Evolutionary conservation across 1,140 invertebrate species (phyloP).

Genomic region (Plodia interpunctella): DNA sequence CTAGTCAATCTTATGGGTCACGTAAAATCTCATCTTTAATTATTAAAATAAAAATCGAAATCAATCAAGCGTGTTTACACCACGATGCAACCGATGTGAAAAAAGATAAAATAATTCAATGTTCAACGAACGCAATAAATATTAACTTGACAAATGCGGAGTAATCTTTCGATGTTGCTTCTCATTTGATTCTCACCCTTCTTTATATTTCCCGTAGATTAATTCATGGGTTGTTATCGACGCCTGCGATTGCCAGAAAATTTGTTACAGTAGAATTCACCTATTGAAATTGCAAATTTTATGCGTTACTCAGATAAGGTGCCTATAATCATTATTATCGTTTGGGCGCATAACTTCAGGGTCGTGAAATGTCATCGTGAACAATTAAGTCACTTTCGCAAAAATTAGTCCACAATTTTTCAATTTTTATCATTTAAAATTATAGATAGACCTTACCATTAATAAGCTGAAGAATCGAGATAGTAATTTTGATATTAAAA

Average conservation of each 20-base stretch:
- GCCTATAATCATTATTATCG: constrained; percentile 75
- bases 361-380: too few species aligned
- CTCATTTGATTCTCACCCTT: constrained; percentile 37
- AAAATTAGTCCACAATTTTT: too few species aligned
- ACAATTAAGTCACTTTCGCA: too few species aligned
- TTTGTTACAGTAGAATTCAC: constrained; percentile 72
- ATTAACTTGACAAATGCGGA: constrained; percentile 33
- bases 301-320: constrained; percentile 62
- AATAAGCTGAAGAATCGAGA: too few species aligned
- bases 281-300: constrained; percentile 75
- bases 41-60: too few species aligned
- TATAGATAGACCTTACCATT: too few species aligned
- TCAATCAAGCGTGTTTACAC: background rate
- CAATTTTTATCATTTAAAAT: too few species aligned
- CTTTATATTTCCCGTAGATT: constrained; percentile 61
- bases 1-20: too few species aligned
- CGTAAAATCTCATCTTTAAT: too few species aligned
- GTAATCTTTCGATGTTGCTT: constrained; percentile 34
- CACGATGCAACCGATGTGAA: background rate
- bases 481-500: too few species aligned
- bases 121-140: constrained; percentile 21
- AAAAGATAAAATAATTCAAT: constrained; percentile 8
- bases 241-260: constrained; percentile 69
- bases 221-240: constrained; percentile 70
- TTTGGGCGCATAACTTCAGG: too few species aligned